phyloP scores from a whole-genome alignment of 2,797 vertebrate genomes.

The Erethizon dorsatum region DNA sequence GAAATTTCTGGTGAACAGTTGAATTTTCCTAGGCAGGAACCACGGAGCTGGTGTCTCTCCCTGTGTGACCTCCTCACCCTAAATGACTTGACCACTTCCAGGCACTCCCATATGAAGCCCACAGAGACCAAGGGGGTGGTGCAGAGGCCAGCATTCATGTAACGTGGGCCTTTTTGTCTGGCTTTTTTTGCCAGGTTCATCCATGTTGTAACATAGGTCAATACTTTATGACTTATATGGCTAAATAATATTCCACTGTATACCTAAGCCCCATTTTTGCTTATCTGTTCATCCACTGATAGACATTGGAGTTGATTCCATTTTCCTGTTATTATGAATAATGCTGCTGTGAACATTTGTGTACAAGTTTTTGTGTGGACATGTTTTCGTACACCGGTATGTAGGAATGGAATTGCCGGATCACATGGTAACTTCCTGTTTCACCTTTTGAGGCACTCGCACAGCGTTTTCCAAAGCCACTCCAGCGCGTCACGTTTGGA shows the following conservation, averaged over 20 bases:
- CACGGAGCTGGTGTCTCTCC: neutral
- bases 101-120: neutral
- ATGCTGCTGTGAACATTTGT: neutral
- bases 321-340: neutral
- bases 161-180: neutral
- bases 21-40: neutral
- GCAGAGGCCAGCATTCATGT: neutral
- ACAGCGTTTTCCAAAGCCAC: conserved; percentile 14
- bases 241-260: neutral
- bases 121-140: neutral
- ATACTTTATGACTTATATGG: conserved; percentile 16
- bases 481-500: neutral
- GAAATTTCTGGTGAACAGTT: neutral
- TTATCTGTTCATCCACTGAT: neutral
- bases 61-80: neutral
- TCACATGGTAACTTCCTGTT: neutral
- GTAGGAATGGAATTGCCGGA: neutral
- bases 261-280: neutral
- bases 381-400: neutral
- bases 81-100: neutral
- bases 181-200: conserved; percentile 13
- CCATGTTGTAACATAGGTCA: neutral
- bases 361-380: neutral
- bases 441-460: conserved; percentile 31
- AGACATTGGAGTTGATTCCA: neutral